These are phyloP conservation scores for Lacerta bilineata DNA, from an alignment of 2,797 vertebrate species.

Conservation along the genomic window DNA sequence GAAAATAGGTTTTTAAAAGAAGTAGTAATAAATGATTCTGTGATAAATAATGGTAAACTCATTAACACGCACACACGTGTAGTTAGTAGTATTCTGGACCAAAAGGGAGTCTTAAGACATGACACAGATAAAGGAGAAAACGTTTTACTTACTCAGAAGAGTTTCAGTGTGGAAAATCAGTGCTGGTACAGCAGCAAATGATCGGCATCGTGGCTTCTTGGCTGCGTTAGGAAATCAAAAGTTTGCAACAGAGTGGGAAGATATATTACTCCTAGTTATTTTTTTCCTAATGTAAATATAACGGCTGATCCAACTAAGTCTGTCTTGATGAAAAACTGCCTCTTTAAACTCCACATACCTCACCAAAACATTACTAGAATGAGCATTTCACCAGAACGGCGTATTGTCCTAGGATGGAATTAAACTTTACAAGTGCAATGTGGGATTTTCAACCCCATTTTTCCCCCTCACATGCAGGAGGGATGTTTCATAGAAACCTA, in stretches of 20 bases:
- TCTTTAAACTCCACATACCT: neutral
- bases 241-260: neutral
- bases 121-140: neutral
- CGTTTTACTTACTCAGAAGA: neutral
- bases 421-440: neutral
- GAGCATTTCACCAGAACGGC: neutral
- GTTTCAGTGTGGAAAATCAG: neutral
- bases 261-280: neutral
- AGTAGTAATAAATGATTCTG: too few relatives aligned
- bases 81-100: neutral
- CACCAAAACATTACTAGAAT: neutral
- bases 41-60: neutral
- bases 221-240: neutral
- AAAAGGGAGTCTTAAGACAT: neutral
- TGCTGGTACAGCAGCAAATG: neutral
- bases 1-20: neutral
- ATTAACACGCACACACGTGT: neutral
- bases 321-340: neutral
- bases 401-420: neutral
- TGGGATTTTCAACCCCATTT: neutral
- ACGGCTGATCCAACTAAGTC: neutral
- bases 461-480: neutral
- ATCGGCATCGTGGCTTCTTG: neutral
- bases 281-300: neutral
- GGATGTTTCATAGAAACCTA: too few relatives aligned